Evolutionary conservation across 1,140 invertebrate species (phyloP), one percentile per base, ranked within the genome.

Genomic region (Eriosoma lanigerum): DNA sequence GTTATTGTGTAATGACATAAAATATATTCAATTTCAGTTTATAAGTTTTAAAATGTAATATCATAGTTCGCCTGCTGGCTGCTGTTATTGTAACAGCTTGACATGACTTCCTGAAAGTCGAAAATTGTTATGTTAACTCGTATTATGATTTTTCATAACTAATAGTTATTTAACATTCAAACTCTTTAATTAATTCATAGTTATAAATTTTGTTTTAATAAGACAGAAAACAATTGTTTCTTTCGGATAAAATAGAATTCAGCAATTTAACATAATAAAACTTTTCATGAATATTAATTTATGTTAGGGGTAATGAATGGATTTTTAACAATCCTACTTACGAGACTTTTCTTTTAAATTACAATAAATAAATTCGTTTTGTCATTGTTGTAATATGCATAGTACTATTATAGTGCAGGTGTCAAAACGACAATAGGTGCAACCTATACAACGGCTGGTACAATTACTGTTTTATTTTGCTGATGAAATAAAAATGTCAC

Each of bases 151-250:
- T 50, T 72, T 29, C 19, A n/a, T 72, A 72, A 72, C 26, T 72
- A 50, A 52, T 72, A 50, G 46, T 72, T 72, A 72, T 72, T 72
- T 72, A 72, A 72, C 68, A n/a, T 72, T 72, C 26, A 52, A 50
- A 29, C 24, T 50, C 6, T 72, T 72, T 72, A 72, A 72, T 72
- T 72, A 72, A 72, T 72, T 72, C 68, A 72, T 50, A 72, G 24
- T 72, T 26, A 48, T 21, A 70, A 70, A 24, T 72, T 29, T 29
- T 72, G 68, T 29, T 26, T 68, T 15, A 72, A 72, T n/a, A 52
- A 72, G 17, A 72, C 68, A 4, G 24, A 29, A 48, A 52, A 29
- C 68, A 50, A 72, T 72, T 70, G 24, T 50, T 29, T 70, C 2
- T 50, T 12, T 9, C 24, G 26, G 17, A 8, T 38, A 38, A 50